Evolutionary conservation across 2,113 vertebrate genomes (phyloP).

Genomic region (Atrichornis clamosus): DNA sequence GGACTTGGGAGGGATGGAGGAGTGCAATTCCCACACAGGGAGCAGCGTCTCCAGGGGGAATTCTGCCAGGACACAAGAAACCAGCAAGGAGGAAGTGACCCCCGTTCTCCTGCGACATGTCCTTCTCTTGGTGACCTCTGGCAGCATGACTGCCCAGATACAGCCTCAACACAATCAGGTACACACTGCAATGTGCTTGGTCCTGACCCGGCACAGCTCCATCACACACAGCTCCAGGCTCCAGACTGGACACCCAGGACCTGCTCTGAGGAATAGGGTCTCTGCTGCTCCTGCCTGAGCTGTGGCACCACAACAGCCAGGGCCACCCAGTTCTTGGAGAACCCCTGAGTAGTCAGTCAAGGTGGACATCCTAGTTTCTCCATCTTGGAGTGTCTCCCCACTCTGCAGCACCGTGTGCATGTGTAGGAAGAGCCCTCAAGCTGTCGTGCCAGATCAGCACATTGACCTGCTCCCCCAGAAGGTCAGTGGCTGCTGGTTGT

Average conservation of each 20-base stretch:
- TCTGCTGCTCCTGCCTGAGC: not conserved
- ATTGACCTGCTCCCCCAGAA: not conserved
- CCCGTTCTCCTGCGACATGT: rapidly evolving
- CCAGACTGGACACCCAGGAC: rapidly evolving
- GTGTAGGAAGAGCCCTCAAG: too few relatives aligned
- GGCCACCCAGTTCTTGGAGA: not conserved
- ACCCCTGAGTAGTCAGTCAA: not conserved
- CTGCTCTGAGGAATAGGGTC: not conserved
- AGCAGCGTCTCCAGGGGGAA: not conserved
- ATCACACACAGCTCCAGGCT: not conserved
- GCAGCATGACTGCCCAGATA: not conserved
- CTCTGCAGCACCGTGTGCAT: rapidly evolving
- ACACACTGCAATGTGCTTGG: rapidly evolving
- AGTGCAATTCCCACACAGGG: rapidly evolving
- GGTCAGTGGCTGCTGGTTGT: rapidly evolving
- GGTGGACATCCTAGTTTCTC: not conserved
- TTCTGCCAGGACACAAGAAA: not conserved
- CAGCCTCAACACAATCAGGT: not conserved
- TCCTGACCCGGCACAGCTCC: not conserved
- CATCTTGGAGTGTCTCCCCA: not conserved
- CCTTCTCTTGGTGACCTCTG: not conserved
- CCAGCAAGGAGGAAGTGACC: not conserved
- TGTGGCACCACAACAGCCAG: not conserved
- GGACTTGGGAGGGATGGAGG: not conserved
- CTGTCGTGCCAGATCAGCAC: not conserved